Percentiles rank a stretch among this genome's conserved stretches.
Conservation (phyloP, 2,113 vertebrate genomes). For the Carassius auratus region DNA sequence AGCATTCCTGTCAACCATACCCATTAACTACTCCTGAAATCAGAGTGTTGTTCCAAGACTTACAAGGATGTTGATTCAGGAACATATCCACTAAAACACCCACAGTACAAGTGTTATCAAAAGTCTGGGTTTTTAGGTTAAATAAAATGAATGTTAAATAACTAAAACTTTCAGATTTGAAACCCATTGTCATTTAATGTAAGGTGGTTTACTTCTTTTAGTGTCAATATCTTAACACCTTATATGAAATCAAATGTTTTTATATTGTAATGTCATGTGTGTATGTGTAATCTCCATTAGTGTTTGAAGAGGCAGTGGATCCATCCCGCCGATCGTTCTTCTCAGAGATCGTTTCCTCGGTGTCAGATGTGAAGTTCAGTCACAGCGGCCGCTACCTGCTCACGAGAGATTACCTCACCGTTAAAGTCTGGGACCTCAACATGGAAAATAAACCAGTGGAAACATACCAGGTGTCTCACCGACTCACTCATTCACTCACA, state of each 20-base stretch:
- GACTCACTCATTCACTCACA: background rate
- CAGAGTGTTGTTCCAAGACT: background rate
- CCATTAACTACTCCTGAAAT: background rate
- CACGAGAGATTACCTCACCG: conserved; percentile 59
- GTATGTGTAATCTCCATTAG: background rate
- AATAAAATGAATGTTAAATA: background rate
- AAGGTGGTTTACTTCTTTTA: background rate
- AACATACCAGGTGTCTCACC: conserved; percentile 47
- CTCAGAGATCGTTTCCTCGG: conserved; percentile 49
- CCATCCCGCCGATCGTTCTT: conserved; percentile 50
- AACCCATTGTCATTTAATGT: background rate
- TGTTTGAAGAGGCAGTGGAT: conserved; percentile 57
- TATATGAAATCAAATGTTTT: background rate
- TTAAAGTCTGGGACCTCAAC: conserved; percentile 58
- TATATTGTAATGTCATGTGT: background rate
- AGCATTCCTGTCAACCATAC: background rate
- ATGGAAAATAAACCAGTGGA: conserved; percentile 58
- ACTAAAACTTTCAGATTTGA: background rate
- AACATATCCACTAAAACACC: background rate
- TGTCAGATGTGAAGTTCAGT: conserved; percentile 53
- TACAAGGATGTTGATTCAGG: background rate
- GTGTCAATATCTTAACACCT: background rate
- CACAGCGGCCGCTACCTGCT: conserved; percentile 59
- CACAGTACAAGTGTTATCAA: background rate
- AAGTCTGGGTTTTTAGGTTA: background rate